Evolutionary conservation across 2,113 vertebrate species (phyloP).

Genomic region (Embiotoca jacksoni): DNA sequence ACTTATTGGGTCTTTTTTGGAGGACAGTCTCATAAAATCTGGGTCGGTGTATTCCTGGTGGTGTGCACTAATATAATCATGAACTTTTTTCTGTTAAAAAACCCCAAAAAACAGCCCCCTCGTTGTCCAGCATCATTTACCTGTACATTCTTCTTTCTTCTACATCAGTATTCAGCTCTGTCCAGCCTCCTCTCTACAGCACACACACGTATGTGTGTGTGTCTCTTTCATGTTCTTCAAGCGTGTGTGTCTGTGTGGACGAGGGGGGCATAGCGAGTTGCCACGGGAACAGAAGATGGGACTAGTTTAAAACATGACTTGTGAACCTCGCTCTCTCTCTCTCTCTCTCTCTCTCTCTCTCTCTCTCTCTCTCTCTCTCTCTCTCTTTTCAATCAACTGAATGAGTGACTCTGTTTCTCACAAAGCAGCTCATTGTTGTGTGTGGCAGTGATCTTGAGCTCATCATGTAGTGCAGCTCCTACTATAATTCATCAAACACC

Average conservation of each 20-base stretch:
- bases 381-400: constrained; percentile 18
- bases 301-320: constrained; percentile 52
- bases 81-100: too few species aligned
- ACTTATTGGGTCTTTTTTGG: too few species aligned
- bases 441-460: constrained; percentile 22
- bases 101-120: too few species aligned
- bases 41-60: too few species aligned
- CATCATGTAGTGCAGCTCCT: neutral
- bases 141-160: neutral
- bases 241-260: neutral
- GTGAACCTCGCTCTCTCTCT: constrained; percentile 27
- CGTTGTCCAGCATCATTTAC: neutral
- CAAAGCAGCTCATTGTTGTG: constrained; percentile 49
- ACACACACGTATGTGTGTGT: neutral
- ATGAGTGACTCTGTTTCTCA: constrained; percentile 32
- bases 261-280: constrained; percentile 47
- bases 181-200: constrained; percentile 2
- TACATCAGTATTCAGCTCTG: neutral
- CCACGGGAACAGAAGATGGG: constrained; percentile 65
- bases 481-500: neutral
- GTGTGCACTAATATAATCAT: too few species aligned
- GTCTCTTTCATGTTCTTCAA: constrained; percentile 43
- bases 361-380: too few species aligned
- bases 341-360: neutral
- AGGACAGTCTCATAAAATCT: too few species aligned